phyloP scores from a whole-genome alignment of 1,140 invertebrate genomes.

The Drosophila arizonae region DNA sequence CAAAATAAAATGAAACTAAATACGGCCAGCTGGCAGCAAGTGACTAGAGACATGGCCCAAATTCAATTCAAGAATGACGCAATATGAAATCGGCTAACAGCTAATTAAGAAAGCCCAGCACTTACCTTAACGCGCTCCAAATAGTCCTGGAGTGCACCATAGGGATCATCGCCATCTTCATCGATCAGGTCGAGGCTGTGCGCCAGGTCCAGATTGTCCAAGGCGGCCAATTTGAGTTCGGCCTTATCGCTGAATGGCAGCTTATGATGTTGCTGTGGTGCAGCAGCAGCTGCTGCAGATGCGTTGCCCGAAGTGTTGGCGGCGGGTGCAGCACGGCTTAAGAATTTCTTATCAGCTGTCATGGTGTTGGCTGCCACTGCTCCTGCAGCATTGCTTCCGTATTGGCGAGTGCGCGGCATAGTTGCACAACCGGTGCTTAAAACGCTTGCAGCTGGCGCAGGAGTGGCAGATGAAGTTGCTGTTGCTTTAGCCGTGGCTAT shows the following conservation, averaged over 20 bases:
- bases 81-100: constrained; percentile 40
- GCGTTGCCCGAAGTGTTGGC: constrained; percentile 37
- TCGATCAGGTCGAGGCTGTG: constrained; percentile 71
- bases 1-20: constrained; percentile 58
- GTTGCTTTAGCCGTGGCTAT: constrained; percentile 31
- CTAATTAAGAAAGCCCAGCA: constrained; percentile 4
- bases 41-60: neutral
- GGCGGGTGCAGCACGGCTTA: constrained; percentile 52
- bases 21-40: constrained; percentile 43
- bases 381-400: constrained; percentile 63
- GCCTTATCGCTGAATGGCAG: constrained; percentile 73
- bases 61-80: constrained; percentile 18
- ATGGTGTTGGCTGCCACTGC: constrained; percentile 54
- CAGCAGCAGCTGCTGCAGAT: constrained; percentile 5
- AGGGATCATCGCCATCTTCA: constrained; percentile 78
- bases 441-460: constrained; percentile 56
- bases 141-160: constrained; percentile 73
- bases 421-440: constrained; percentile 80
- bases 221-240: constrained; percentile 67
- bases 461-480: constrained; percentile 47
- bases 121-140: constrained; percentile 80
- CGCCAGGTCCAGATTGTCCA: constrained; percentile 77
- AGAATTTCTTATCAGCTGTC: constrained; percentile 81
- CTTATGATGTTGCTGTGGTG: constrained; percentile 61
- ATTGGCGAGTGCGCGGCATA: constrained; percentile 76